A percentile compares a stretch with the other conserved stretches of the same genome.
phyloP scores from a whole-genome alignment of 2,113 vertebrate species.

The Sporophila hypoxantha region DNA sequence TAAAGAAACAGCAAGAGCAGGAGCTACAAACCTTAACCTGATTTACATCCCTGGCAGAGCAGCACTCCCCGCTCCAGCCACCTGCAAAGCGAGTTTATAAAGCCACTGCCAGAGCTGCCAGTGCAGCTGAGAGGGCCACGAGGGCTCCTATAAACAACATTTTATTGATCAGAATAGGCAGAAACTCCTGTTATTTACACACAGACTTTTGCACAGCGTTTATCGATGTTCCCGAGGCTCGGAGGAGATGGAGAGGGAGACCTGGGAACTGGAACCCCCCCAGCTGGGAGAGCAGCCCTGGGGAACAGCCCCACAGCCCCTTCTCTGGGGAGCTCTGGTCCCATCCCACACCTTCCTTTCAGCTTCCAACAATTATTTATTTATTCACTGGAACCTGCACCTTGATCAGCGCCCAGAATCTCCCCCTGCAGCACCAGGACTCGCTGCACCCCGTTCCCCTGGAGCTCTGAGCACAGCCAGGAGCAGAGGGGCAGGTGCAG shows the following conservation, averaged over 20 bases:
- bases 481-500: neutral
- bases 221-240: neutral
- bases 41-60: neutral
- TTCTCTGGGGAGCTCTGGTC: neutral
- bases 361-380: neutral
- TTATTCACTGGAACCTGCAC: neutral
- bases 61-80: neutral
- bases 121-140: neutral
- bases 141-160: constrained; percentile 12
- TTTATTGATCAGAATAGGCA: constrained; percentile 30
- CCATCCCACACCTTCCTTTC: neutral
- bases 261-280: accelerated
- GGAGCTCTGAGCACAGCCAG: neutral
- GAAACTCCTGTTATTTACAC: constrained; percentile 16
- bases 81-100: neutral
- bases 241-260: neutral
- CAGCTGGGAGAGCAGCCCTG: neutral
- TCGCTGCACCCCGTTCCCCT: accelerated
- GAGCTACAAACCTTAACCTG: neutral
- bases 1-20: neutral
- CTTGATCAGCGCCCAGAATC: neutral
- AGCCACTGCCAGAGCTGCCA: neutral
- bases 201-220: neutral
- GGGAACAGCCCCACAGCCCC: accelerated
- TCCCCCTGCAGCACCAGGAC: neutral